Conservation (phyloP, 2,113 vertebrate species). For the Oxyura jamaicensis region DNA sequence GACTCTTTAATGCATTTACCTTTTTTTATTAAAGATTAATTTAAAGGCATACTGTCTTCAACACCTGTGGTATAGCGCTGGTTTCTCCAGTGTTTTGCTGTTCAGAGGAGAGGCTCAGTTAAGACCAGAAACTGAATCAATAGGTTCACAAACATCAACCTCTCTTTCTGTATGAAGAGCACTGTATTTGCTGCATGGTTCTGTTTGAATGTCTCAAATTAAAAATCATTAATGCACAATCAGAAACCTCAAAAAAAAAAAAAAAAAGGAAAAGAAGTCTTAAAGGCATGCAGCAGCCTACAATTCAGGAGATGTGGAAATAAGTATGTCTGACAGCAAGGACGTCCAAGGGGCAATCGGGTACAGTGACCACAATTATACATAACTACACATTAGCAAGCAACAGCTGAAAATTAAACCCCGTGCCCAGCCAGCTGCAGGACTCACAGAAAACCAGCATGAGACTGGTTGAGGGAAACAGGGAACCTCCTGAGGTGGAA, state of each 20-base stretch:
- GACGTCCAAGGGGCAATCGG: fast-evolving
- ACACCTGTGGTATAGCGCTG: fast-evolving
- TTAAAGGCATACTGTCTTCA: background rate
- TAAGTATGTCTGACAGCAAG: fast-evolving
- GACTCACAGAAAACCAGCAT: background rate
- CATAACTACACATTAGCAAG: fast-evolving
- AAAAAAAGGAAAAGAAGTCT: background rate
- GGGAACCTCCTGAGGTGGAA: too few relatives aligned
- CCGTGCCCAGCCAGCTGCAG: fast-evolving
- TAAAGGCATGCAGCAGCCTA: background rate
- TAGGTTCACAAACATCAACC: background rate
- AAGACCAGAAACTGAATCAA: background rate
- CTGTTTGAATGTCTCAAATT: background rate
- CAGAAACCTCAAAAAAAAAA: background rate
- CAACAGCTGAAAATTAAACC: background rate
- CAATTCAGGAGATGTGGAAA: fast-evolving
- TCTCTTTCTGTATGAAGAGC: fast-evolving
- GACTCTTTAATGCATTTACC: fast-evolving
- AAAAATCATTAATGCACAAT: fast-evolving
- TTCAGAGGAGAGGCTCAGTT: background rate
- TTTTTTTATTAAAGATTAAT: background rate
- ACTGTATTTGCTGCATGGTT: fast-evolving
- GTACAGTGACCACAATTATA: fast-evolving
- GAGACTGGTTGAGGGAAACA: fast-evolving
- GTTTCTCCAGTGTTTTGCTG: fast-evolving